Evolutionary conservation across 2,888 invertebrate genomes (phyloP), one percentile per base, ranked within the genome.

Genomic region (Protonemura montana): DNA sequence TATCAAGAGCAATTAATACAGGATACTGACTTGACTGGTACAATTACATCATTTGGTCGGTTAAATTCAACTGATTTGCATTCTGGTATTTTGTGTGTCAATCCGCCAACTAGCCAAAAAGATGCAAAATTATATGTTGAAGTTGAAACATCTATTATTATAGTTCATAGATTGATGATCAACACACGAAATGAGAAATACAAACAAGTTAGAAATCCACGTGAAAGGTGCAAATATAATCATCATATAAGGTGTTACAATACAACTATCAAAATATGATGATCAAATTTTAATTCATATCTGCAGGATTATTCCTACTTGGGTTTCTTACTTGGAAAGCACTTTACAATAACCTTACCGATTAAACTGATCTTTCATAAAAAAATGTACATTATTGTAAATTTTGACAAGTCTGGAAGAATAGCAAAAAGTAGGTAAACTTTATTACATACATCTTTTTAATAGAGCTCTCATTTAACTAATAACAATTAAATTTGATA

Each of bases 401-500:
- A 59, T 59, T 59, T 59, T 59, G 59, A 59, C 59, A 41, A 28
- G 83, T 82, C 76, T 84, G 84, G 84, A 84, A 84, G 84, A 84
- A 59, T 59, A 84, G 84, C 84, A 84, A 76, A 76, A 84, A 59
- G 29, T 84, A 59, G 59, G 59, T 59, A 59, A 59, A 59, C 59
- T 59, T 59, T 59, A 59, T 59, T 59, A 84, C 84, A 84, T 84
- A 76, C 84, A 83, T 84, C n/a, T n/a, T 83, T 81, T 84, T 27
- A 28, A 76, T 59, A 84, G 84, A 84, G 84, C 42, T 84, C 84
- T 84, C 84, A 84, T 26, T 76, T 42, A 84, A 84, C 84, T 84
- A 76, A 84, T 84, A 84, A 84, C 84, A 84, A 59, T 84, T 42
- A 84, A 81, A 84, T 84, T 84, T 84, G 84, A 86, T 87, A 87